These are phyloP conservation scores for Acridotheres tristis DNA, from an alignment of 2,797 vertebrate species.

Conservation along the genomic window DNA sequence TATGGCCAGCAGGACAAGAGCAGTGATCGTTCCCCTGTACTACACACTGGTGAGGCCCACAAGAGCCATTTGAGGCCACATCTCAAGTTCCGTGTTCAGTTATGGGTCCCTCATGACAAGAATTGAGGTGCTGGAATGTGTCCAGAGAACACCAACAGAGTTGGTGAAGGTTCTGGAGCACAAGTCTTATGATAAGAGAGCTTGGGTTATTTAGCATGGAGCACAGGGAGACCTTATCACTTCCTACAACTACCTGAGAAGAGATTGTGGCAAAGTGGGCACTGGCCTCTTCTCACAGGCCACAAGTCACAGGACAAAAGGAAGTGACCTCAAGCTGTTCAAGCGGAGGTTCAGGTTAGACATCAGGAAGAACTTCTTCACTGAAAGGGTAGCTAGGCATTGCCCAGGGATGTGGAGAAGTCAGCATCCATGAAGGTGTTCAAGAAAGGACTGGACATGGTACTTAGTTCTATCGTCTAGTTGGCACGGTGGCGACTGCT, in stretches of 20 bases:
- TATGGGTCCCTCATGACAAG: not conserved
- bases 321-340: not conserved
- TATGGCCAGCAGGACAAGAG: not conserved
- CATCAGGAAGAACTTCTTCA: not conserved
- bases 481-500: accelerated
- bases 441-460: not conserved
- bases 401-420: too few species aligned
- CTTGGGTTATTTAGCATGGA: not conserved
- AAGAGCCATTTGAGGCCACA: not conserved
- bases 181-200: not conserved
- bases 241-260: not conserved
- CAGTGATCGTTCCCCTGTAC: not conserved
- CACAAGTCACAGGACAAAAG: not conserved
- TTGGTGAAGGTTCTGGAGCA: not conserved
- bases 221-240: not conserved
- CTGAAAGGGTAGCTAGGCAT: not conserved
- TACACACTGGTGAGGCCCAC: not conserved
- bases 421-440: not conserved
- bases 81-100: not conserved
- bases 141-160: not conserved
- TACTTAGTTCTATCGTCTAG: not conserved
- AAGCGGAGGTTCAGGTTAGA: not conserved
- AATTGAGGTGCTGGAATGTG: not conserved
- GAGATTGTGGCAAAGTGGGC: not conserved
- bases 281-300: not conserved